Conservation (phyloP, 2,888 invertebrate species). For the Desoria tigrina region DNA sequence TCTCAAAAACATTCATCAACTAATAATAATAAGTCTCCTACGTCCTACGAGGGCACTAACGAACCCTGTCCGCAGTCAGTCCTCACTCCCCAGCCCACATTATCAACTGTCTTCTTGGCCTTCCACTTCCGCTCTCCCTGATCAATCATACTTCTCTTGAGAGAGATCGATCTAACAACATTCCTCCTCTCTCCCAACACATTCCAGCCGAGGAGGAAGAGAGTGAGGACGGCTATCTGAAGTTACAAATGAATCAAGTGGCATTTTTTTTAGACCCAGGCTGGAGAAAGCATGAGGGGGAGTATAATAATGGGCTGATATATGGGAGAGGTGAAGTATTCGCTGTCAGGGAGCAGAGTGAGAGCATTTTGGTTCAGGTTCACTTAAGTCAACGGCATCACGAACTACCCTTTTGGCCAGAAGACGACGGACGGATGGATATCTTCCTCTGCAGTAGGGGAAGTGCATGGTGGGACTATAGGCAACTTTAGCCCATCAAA, state of each 20-base stretch:
- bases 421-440: slow-evolving; percentile 16
- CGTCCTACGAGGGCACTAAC: neutral
- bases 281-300: slow-evolving; percentile 10
- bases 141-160: slow-evolving; percentile 23
- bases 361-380: slow-evolving; percentile 22
- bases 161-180: slow-evolving; percentile 11
- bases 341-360: slow-evolving; percentile 1
- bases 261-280: neutral
- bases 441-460: slow-evolving; percentile 7
- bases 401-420: slow-evolving; percentile 17
- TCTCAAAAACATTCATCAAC: slow-evolving; percentile 10
- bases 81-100: neutral
- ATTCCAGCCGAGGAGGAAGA: slow-evolving; percentile 14
- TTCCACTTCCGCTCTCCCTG: neutral
- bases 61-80: neutral
- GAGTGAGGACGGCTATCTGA: slow-evolving; percentile 19
- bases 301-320: neutral
- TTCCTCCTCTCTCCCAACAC: slow-evolving; percentile 12
- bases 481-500: neutral
- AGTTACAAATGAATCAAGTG: slow-evolving; percentile 3
- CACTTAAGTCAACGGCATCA: slow-evolving; percentile 24
- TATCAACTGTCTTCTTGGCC: neutral
- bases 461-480: neutral
- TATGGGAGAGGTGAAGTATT: slow-evolving; percentile 20
- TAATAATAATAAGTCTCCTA: neutral